Base-by-base conservation (phyloP, 2,113 vertebrate species). In the Halcyon malimbica region DNA sequence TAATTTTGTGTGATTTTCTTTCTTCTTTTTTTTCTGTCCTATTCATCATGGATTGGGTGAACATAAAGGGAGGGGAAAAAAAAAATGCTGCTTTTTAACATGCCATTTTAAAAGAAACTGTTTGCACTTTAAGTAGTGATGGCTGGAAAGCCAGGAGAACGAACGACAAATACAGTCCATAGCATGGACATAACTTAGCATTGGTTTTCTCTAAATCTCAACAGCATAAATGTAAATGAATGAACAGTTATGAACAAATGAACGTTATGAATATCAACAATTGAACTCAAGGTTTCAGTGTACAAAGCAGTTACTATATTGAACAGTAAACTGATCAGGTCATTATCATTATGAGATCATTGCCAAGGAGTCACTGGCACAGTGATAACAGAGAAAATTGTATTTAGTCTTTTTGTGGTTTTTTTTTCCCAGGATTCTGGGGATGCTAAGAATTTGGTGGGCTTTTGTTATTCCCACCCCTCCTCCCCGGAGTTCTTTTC, bases 181-280 rank as follows among this genome's bases (percentile, higher is more conserved):
- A 31, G n/a, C 0, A 0, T 46, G 77, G n/a, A 65, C 25, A 53
- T 56, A 81, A 44, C 16, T 41, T 10, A 20, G 5, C 33, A 21
- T 35, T 41, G 6, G 5, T 62, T 44, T n/a, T 71, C 19, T 75
- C 4, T 46, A 46, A 74, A 74, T 16, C 31, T 56, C 35, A 42
- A 11, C 10, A 31, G 14, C 23, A 24, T 18, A 50, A 28, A 24
- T 78, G 35, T 35, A 35, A 35, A 31, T 42, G 57, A 76, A 9
- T n/a, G 35, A 42, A 16, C 2, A 7, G 35, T 35, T 35, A 9
- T n/a, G 35, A 42, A 16, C 2, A 7, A 76, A 9, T n/a, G 35
- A 42, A 16, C 2, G 6, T 12, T 5, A 6, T 23, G 21, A 64
- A 24, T 13, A 42, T 15, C 13, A 42, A 4, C 14, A 19, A 4